phyloP scores from a whole-genome alignment of 2,113 vertebrate genomes.

The Pogonocichla stellata region DNA sequence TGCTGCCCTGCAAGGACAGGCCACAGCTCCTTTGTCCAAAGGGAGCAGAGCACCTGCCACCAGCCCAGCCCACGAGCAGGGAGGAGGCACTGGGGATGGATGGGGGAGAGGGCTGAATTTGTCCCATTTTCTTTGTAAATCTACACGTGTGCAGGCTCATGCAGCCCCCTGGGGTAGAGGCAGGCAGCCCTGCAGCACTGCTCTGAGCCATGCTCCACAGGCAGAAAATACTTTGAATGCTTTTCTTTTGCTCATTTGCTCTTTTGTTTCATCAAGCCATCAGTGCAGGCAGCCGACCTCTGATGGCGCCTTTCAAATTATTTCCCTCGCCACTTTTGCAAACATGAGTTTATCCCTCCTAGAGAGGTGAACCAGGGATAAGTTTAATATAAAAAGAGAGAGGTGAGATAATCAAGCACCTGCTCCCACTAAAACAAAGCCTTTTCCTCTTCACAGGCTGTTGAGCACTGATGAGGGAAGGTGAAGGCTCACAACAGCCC shows the following conservation, averaged over 20 bases:
- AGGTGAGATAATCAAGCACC: constrained; percentile 24
- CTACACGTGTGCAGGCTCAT: background rate
- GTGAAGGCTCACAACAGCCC: background rate
- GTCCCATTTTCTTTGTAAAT: background rate
- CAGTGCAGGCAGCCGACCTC: background rate
- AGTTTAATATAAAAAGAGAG: constrained; percentile 28
- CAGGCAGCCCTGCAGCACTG: background rate
- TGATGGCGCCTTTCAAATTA: background rate
- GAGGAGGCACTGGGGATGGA: background rate
- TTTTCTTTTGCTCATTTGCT: background rate
- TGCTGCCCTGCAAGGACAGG: background rate
- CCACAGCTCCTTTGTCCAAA: background rate
- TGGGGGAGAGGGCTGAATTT: background rate
- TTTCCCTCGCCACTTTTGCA: background rate
- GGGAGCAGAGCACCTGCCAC: background rate
- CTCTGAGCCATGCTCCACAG: background rate
- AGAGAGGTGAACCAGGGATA: constrained; percentile 5
- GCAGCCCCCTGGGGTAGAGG: background rate
- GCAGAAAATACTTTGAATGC: background rate
- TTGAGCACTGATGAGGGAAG: constrained; percentile 7
- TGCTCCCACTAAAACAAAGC: constrained; percentile 53
- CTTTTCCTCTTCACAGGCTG: constrained; percentile 32
- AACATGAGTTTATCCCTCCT: background rate
- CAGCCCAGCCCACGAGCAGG: rapidly evolving
- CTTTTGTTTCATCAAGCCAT: constrained; percentile 2